Evolutionary conservation across 2,888 invertebrate species (phyloP), one percentile per base, ranked within the genome.

Genomic region (Drosophila phalerata): DNA sequence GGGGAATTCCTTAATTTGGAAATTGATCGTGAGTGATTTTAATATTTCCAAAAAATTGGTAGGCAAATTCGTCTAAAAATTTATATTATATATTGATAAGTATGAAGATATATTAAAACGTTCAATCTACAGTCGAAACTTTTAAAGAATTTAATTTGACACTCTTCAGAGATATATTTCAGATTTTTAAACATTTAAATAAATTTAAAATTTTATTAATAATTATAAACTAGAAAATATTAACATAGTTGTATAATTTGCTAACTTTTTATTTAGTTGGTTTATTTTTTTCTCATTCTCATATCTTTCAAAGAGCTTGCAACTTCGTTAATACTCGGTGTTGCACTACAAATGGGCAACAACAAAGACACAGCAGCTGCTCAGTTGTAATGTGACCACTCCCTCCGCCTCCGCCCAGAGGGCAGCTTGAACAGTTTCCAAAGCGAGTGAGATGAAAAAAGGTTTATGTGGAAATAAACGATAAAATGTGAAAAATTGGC

Each of bases 321-420:
- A 0, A 0, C 15, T 19, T 37, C 25, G 13, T 13, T 4, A 10
- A 47, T 28, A 37, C 22, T 13, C 22, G 0, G 25, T 22, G 9
- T 8, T 63, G 22, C 56, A 13, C 53, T 32, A 13, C 40, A 57
- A 69, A 42, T 45, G 56, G 51, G 47, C 61, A 19, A 30, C 28
- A 28, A 52, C 51, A 43, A 67, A 58, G 48, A 61, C 38, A 51
- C 51, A 62, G 52, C 34, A 55, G 56, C 76, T 79, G 82, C 61
- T 85, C 66, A 58, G 74, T 42, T 70, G 67, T 65, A 75, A 71
- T 77, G 75, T 62, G 71, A 58, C 67, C 67, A 55, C 32, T 2
- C 43, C 30, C 22, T 38, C 19, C 43, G 58, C 53, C 65, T 51
- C 9, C 55, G 38, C 42, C 32, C 43, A 47, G 65, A 53, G 78